phyloP scores from a whole-genome alignment of 2,113 vertebrate genomes.

The Osmerus mordax region DNA sequence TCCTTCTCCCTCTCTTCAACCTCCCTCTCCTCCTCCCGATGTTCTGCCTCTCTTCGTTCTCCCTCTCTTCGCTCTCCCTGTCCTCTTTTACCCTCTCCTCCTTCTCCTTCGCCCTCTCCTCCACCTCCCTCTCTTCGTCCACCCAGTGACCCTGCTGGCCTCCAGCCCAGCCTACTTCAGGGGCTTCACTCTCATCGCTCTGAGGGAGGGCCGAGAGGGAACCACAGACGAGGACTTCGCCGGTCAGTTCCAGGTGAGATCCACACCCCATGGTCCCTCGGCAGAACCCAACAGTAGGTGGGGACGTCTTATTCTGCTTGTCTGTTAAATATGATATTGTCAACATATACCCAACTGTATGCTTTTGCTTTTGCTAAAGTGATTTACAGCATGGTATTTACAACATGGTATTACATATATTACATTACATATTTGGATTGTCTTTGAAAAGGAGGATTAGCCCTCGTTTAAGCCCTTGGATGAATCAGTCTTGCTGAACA shows the following conservation, averaged over 20 bases:
- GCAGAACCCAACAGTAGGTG: too few relatives aligned
- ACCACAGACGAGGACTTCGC: constrained; percentile 86
- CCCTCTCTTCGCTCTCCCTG: neutral
- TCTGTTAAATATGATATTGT: too few relatives aligned
- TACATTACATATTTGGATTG: too few relatives aligned
- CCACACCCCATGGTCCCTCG: neutral
- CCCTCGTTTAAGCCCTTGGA: too few relatives aligned
- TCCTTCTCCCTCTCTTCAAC: neutral
- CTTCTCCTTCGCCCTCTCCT: constrained; percentile 13
- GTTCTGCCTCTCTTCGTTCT: neutral
- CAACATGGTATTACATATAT: too few relatives aligned
- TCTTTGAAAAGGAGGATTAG: too few relatives aligned
- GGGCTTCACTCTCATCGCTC: constrained; percentile 91
- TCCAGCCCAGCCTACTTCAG: constrained; percentile 89
- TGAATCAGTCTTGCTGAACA: too few relatives aligned
- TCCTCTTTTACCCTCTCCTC: neutral
- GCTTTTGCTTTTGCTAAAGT: too few relatives aligned
- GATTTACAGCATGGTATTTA: too few relatives aligned
- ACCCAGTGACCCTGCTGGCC: constrained; percentile 84
- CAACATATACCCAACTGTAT: too few relatives aligned
- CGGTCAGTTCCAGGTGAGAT: constrained; percentile 89
- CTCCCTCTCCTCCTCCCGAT: neutral
- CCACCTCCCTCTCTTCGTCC: constrained; percentile 30
- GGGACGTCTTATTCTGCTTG: too few relatives aligned
- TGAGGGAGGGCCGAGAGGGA: constrained; percentile 90